A percentile compares a stretch with the other conserved stretches of the same genome.
These are phyloP conservation scores for Limnephilus rhombicus DNA, from an alignment of 2,888 invertebrate species.

Conservation along the genomic window DNA sequence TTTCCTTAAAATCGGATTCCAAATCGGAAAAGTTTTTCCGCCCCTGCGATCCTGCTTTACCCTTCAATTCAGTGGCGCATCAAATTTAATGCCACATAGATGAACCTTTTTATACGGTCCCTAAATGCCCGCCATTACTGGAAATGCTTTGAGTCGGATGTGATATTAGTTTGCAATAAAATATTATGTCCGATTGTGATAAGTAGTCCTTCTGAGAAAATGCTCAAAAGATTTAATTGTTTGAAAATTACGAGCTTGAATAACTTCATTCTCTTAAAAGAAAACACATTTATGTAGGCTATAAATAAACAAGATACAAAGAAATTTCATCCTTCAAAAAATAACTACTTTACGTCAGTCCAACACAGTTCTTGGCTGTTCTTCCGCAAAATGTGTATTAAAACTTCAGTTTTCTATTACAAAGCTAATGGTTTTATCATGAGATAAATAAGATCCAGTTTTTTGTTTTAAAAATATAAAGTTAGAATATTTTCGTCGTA, in stretches of 20 bases:
- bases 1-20: conserved; percentile 54
- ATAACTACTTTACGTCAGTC: not conserved
- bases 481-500: not conserved
- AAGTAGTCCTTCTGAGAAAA: not conserved
- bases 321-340: not conserved
- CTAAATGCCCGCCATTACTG: conserved; percentile 2
- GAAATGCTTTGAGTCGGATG: not conserved
- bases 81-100: conserved; percentile 41
- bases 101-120: conserved; percentile 33
- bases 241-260: not conserved
- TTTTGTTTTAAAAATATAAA: not conserved
- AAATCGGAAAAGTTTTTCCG: conserved; percentile 58
- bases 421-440: not conserved
- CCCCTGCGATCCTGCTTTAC: conserved; percentile 18
- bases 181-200: not conserved
- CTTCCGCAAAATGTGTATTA: not conserved
- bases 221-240: not conserved
- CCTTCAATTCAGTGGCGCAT: conserved; percentile 30
- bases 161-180: not conserved
- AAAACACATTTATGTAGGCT: not conserved
- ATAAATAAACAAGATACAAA: not conserved
- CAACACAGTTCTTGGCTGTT: not conserved
- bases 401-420: no score
- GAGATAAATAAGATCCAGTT: not conserved
- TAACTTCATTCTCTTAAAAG: not conserved